Evolutionary conservation across 2,113 vertebrate genomes (phyloP), one percentile per base, ranked within the genome.

Genomic region (Murina feae): DNA sequence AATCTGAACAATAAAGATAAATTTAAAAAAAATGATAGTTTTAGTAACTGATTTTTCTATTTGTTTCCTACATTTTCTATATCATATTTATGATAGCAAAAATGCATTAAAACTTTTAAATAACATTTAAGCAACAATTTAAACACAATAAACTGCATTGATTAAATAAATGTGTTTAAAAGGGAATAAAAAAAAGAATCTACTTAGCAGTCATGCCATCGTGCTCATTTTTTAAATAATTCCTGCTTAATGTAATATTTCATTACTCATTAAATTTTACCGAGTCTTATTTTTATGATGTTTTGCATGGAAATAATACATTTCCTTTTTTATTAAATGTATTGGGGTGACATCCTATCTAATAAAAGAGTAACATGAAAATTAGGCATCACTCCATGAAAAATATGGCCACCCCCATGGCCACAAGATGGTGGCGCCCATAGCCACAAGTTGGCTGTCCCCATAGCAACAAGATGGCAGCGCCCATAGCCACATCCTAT

Each of bases 1-100:
- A n/a, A n/a, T n/a, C n/a, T n/a, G n/a, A n/a, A n/a, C n/a, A n/a
- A n/a, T n/a, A n/a, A n/a, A n/a, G n/a, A n/a, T n/a, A n/a, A n/a
- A n/a, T n/a, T n/a, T n/a, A n/a, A n/a, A n/a, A n/a, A n/a, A n/a
- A n/a, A n/a, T n/a, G n/a, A n/a, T n/a, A n/a, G n/a, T n/a, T n/a
- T n/a, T n/a, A n/a, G n/a, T 86, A 86, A 86, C 79, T 93, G 35
- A 95, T 86, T 93, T 96, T 94, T 71, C 49, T 95, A 71, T 86
- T 86, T 13, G 2, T 53, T 95, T 86, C 10, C 63, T 90, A 91
- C 13, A 76, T 76, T 85, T 91, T 44, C 49, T 84, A 5, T 86
- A 44, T 85, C 21, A 76, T 89, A 68, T 82, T 89, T 82, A 78
- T 85, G 63, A 71, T 53, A 78, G 17, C 42, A 93, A 90, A 89